phyloP scores from a whole-genome alignment of 2,888 invertebrate genomes.

The Heliconius cydno region DNA sequence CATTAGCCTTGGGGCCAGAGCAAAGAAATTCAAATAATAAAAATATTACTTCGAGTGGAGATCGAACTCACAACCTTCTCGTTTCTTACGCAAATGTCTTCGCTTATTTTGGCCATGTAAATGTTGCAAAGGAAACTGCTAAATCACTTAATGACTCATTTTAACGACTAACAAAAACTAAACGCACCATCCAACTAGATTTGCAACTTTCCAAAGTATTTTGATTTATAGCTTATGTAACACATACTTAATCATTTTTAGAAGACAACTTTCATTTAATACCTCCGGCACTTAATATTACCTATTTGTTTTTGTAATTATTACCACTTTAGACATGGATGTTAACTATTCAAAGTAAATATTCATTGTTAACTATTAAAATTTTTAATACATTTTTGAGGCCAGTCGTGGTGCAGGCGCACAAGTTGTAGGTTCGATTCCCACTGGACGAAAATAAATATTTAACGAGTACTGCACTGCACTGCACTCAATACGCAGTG shows the following conservation, averaged over 20 bases:
- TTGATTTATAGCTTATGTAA: conserved; percentile 32
- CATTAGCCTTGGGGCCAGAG: no score
- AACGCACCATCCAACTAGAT: conserved; percentile 18
- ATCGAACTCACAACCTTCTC: no score
- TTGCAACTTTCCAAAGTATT: conserved; percentile 29
- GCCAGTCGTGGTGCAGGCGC: fast-evolving
- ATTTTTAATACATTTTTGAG: no score
- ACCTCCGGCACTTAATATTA: conserved; percentile 12
- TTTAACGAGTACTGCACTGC: no score
- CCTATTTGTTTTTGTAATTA: conserved; percentile 25
- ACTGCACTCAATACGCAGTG: no score
- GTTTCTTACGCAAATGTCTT: no score
- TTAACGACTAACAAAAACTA: conserved; percentile 24
- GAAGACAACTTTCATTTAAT: conserved; percentile 31
- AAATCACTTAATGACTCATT: conserved; percentile 25
- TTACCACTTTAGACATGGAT: neutral
- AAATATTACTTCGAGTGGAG: no score
- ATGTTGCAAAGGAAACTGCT: conserved; percentile 23
- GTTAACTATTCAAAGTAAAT: neutral
- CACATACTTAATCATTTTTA: conserved; percentile 15
- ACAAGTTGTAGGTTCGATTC: no score
- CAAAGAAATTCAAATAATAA: no score
- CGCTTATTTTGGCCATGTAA: neutral
- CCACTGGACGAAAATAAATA: no score
- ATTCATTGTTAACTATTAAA: no score